These are phyloP conservation scores for Spodoptera picta DNA, from an alignment of 2,888 invertebrate genomes.

Conservation along the genomic window DNA sequence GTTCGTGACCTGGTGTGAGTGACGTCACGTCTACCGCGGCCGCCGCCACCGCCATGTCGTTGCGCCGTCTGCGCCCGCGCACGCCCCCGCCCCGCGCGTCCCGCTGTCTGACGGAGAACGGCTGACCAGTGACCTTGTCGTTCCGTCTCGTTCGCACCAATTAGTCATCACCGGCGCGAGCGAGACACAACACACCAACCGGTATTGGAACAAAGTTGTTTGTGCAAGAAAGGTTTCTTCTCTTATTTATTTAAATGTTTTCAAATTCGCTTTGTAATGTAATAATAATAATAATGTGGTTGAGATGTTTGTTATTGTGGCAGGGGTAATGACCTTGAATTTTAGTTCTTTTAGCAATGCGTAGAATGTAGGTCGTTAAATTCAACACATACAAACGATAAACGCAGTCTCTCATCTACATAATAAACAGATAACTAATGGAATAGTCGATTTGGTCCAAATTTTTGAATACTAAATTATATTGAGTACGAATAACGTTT, in stretches of 20 bases:
- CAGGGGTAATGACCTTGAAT: conserved; percentile 82
- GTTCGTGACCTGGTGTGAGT: conserved; percentile 73
- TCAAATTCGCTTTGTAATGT: conserved; percentile 82
- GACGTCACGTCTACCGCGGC: conserved; percentile 81
- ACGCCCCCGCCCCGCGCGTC: conserved; percentile 72
- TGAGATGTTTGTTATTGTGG: conserved; percentile 73
- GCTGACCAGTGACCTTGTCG: conserved; percentile 87
- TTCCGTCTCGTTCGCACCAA: conserved; percentile 72
- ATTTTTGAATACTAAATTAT: conserved; percentile 21
- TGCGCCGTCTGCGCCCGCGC: conserved; percentile 84
- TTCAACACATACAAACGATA: conserved; percentile 30
- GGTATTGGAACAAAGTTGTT: conserved; percentile 79
- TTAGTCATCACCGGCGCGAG: conserved; percentile 62
- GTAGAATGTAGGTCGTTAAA: conserved; percentile 65
- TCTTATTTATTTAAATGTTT: conserved; percentile 84
- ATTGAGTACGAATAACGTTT: conserved; percentile 37
- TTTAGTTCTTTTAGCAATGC: conserved; percentile 70
- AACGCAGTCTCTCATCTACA: conserved; percentile 43
- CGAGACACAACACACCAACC: conserved; percentile 68
- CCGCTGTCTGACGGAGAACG: conserved; percentile 84
- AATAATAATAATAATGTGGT: conserved; percentile 75
- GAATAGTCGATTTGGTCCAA: conserved; percentile 25
- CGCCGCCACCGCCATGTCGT: conserved; percentile 74
- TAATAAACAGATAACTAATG: conserved; percentile 40
- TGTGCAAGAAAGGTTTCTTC: conserved; percentile 84